Base-by-base conservation (phyloP, 2,113 vertebrate genomes). In the Trematomus loennbergii region DNA sequence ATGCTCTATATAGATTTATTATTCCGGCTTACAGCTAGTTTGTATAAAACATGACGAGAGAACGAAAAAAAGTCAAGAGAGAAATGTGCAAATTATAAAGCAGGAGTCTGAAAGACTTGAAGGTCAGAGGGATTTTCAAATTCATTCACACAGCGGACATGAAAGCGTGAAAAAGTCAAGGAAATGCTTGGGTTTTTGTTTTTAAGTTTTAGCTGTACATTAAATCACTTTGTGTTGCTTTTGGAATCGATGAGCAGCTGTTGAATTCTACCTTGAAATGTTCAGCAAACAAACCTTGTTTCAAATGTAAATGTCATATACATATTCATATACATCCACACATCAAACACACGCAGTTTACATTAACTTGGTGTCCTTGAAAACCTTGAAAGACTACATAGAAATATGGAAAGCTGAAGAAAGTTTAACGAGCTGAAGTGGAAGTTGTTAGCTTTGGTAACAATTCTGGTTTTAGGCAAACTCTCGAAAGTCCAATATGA, bases 61-160 rank as follows among this genome's bases (percentile, higher is more conserved):
- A n/a, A 63, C 9, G 5, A 45, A 12, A 13, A 45, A 22, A 13
- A 48, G n/a, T 4, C 48, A 12, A 5, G n/a, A 69, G 52, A 43
- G 52, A 55, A 69, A 45, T 55, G 52, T 43, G 13, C 40, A 70
- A 57, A 46, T 9, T 36, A 43, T 40, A 40, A 11, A 22, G 13
- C 43, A 16, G 17, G n/a, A 45, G 40, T 52, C 29, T 15, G 16
- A 33, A 18, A 29, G n/a, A 3, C 22, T 48, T 40, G 22, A 29
- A 58, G 68, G 54, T 49, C 45, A 20, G 55, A 3, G 45, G n/a
- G 55, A 60, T 45, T 36, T 72, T 50, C 45, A 71, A 12, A 59
- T 46, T 22, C 15, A 17, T 46, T 18, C 29, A 3, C 45, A 59
- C 29, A 29, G 29, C 29, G 29, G 29, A 29, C 29, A 29, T 29